phyloP scores from a whole-genome alignment of 2,888 invertebrate genomes.

The Tromatobia lineatoria region DNA sequence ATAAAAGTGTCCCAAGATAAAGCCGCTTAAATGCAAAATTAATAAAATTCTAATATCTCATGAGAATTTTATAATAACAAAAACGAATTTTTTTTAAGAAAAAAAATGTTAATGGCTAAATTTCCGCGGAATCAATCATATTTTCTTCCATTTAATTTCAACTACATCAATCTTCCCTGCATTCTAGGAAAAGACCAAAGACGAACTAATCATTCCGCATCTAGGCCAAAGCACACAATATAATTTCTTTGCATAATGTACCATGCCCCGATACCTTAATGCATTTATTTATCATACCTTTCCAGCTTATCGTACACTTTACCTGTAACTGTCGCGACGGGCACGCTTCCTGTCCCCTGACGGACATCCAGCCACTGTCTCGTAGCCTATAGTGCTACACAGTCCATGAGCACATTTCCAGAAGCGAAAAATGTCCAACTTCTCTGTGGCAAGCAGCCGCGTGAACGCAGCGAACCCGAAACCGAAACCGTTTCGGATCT shows the following conservation, averaged over 20 bases:
- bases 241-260: conserved; percentile 15
- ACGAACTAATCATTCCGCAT: background rate
- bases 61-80: too few species aligned
- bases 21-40: too few species aligned
- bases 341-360: conserved; percentile 53
- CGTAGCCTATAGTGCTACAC: conserved; percentile 13
- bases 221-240: background rate
- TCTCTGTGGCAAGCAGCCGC: conserved; percentile 18
- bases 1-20: too few species aligned
- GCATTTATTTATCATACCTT: conserved; percentile 56
- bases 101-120: too few species aligned
- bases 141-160: too few species aligned
- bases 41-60: too few species aligned
- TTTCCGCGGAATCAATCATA: too few species aligned
- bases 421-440: conserved; percentile 43
- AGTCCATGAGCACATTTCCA: conserved; percentile 14
- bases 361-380: conserved; percentile 29
- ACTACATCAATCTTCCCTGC: background rate
- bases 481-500: conserved; percentile 67
- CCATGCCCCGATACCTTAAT: conserved; percentile 16
- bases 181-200: background rate
- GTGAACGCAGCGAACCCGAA: conserved; percentile 47
- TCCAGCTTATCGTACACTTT: conserved; percentile 41
- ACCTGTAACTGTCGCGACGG: conserved; percentile 10
- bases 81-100: too few species aligned